Percentiles rank a stretch among this genome's conserved stretches.
These are phyloP conservation scores for Heliconius ismenius DNA, from an alignment of 2,888 invertebrate genomes.

Conservation along the genomic window DNA sequence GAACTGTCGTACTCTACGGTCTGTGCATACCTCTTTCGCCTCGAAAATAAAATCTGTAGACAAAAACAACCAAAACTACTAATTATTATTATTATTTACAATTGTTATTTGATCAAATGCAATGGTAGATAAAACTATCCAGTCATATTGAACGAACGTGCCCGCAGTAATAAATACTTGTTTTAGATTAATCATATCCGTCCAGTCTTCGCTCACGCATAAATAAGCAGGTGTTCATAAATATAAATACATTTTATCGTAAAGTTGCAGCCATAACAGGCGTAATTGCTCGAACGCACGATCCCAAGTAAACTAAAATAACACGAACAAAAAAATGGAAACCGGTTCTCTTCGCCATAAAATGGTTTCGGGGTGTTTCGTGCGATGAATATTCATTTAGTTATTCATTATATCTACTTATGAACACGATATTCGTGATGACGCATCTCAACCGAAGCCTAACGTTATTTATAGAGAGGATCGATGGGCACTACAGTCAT, in stretches of 20 bases:
- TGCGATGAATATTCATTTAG: constrained; percentile 73
- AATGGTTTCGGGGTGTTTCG: constrained; percentile 66
- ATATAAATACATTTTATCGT: constrained; percentile 64
- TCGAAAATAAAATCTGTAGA: not conserved
- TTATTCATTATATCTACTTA: constrained; percentile 56
- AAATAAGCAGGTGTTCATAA: constrained; percentile 62
- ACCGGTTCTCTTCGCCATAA: constrained; percentile 67
- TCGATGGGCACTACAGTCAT: constrained; percentile 51
- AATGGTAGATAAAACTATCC: constrained; percentile 35
- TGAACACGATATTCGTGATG: constrained; percentile 59
- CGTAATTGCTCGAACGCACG: constrained; percentile 63
- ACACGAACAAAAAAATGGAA: constrained; percentile 65
- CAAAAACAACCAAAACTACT: not conserved
- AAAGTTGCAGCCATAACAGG: constrained; percentile 62
- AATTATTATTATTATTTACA: not conserved
- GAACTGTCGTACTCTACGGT: too few relatives aligned
- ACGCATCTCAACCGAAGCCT: constrained; percentile 60
- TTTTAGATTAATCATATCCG: constrained; percentile 67
- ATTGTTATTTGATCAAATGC: constrained; percentile 21
- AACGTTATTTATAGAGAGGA: constrained; percentile 59
- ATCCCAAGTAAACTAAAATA: constrained; percentile 61
- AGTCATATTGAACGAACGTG: constrained; percentile 53
- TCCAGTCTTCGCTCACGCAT: constrained; percentile 59
- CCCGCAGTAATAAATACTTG: constrained; percentile 60
- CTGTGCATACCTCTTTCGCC: too few relatives aligned